phyloP scores from a whole-genome alignment of 2,888 invertebrate genomes.

The Mimas tiliae region DNA sequence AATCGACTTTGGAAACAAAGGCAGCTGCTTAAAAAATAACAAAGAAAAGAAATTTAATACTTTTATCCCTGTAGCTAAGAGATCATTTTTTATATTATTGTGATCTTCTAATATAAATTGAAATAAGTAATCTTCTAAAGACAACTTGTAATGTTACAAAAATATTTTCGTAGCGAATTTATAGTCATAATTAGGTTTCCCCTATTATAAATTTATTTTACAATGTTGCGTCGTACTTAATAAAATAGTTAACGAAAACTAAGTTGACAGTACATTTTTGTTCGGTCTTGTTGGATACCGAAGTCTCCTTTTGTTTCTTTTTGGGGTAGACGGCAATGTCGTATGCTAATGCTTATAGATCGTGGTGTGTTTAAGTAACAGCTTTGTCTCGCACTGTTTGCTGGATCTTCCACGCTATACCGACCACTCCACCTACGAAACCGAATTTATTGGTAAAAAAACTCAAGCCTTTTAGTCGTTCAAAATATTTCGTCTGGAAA shows the following conservation, averaged over 20 bases:
- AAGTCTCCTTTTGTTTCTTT: neutral
- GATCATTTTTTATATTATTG: constrained; percentile 31
- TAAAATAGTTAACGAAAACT: neutral
- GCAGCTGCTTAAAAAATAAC: constrained; percentile 52
- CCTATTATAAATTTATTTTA: neutral
- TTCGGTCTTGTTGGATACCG: neutral
- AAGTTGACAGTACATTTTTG: too few relatives aligned
- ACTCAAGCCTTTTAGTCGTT: neutral
- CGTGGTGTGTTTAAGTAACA: constrained; percentile 5
- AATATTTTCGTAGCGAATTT: constrained; percentile 1
- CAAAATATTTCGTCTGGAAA: neutral
- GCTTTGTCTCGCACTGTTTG: constrained; percentile 12
- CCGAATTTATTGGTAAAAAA: neutral
- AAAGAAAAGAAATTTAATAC: constrained; percentile 52
- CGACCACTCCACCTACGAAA: too few relatives aligned
- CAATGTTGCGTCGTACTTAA: neutral
- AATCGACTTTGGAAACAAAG: constrained; percentile 53
- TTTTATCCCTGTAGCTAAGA: constrained; percentile 38
- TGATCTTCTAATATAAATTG: constrained; percentile 31
- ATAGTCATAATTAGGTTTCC: neutral
- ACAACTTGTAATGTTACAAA: neutral
- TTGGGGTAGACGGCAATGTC: constrained; percentile 5
- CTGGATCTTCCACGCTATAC: neutral
- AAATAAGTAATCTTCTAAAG: constrained; percentile 2
- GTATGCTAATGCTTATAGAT: neutral